Evolutionary conservation across 2,888 invertebrate species (phyloP), one percentile per base, ranked within the genome.

Genomic region (Argyra leucocephala): DNA sequence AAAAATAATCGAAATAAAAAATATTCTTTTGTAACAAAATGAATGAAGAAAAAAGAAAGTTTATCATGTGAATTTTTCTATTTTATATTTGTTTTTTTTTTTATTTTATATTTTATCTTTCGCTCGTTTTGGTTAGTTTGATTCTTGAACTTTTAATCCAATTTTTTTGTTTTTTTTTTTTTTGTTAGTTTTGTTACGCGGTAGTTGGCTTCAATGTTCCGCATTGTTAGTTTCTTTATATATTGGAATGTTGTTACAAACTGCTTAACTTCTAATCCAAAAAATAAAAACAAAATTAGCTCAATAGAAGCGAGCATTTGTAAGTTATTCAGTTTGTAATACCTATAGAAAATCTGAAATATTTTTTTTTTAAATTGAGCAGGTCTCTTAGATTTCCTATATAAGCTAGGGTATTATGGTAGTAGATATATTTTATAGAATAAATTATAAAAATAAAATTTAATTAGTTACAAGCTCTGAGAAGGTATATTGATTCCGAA

Each of bases 161-260:
- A 15, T 48, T 48, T 18, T 48, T n/a, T n/a, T n/a, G n/a, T n/a
- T n/a, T n/a, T n/a, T n/a, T n/a, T n/a, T n/a, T n/a, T n/a, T n/a
- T n/a, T n/a, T n/a, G n/a, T n/a, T n/a, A n/a, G n/a, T n/a, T n/a
- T 48, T 48, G 48, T 48, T 48, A 48, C 48, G 48, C 48, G 15
- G 18, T 48, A 48, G 18, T 48, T 48, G 48, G 18, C n/a, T 48
- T n/a, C 18, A 48, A 48, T 48, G 48, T 48, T 48, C 48, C 18
- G 48, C 18, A 48, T 48, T 48, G 48, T 48, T 48, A 48, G 48
- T 48, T 48, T 48, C 1, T 48, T 48, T 48, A 48, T 31, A 31
- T 7, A 31, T 31, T 31, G 31, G 31, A 31, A 48, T 18, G 9
- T 31, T 31, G 10, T 31, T 48, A 15, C 15, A 48, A 48, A 48